phyloP scores from a whole-genome alignment of 2,113 vertebrate genomes.

The Eudyptes chrysolophus region DNA sequence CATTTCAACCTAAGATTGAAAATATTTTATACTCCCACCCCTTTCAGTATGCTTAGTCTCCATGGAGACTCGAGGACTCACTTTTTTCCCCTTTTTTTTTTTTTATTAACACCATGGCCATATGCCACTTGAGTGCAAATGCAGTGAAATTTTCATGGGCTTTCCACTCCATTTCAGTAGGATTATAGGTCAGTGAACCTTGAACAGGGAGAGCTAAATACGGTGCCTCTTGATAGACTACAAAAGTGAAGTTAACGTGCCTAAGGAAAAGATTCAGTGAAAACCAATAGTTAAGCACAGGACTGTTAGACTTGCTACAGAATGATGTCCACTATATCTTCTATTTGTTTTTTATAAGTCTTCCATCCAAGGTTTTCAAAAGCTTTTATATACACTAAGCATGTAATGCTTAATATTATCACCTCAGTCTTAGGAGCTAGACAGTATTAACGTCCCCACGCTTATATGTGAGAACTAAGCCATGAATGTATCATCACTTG shows the following conservation, averaged over 20 bases:
- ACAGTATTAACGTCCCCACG: neutral
- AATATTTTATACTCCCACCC: neutral
- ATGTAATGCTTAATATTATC: neutral
- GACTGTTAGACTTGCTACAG: neutral
- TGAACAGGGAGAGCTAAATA: neutral
- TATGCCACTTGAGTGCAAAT: neutral
- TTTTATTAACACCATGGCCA: neutral
- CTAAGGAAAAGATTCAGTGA: neutral
- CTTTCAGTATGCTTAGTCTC: slow-evolving; percentile 14
- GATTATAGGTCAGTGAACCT: neutral
- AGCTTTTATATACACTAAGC: neutral
- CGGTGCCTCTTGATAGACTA: neutral
- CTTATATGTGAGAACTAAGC: neutral
- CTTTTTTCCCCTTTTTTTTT: neutral
- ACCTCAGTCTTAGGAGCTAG: neutral
- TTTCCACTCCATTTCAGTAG: neutral
- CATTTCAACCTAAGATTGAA: slow-evolving; percentile 13
- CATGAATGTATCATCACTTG: fast-evolving
- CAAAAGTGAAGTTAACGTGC: neutral
- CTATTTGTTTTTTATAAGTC: neutral
- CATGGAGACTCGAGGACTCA: slow-evolving; percentile 30
- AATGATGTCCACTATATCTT: neutral
- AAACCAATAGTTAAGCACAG: neutral
- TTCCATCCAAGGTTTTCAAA: neutral
- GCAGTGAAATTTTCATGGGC: neutral